Evolutionary conservation across 2,797 vertebrate genomes (phyloP).

Genomic region (Sphenodon punctatus): DNA sequence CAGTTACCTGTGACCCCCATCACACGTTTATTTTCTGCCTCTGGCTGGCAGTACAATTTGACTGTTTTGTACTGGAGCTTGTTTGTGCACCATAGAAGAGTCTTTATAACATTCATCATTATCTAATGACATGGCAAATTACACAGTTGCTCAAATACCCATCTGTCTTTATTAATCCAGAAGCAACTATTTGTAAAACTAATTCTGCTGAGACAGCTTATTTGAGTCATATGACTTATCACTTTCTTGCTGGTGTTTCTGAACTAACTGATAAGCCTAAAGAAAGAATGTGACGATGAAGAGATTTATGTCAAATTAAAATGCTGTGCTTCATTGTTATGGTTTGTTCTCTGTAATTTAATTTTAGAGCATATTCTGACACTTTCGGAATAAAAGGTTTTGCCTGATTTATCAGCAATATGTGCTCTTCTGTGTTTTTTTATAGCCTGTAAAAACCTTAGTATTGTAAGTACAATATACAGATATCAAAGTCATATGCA

Average conservation of each 20-base stretch:
- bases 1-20: no score
- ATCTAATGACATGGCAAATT: neutral
- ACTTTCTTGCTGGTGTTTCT: neutral
- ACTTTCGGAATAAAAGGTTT: neutral
- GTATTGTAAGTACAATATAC: neutral
- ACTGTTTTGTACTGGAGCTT: neutral
- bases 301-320: neutral
- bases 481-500: accelerated
- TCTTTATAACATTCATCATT: neutral
- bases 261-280: neutral
- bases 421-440: neutral
- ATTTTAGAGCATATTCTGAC: neutral
- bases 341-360: neutral
- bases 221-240: slow-evolving; percentile 6
- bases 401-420: neutral
- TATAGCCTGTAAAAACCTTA: neutral
- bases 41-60: neutral
- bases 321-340: neutral
- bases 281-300: neutral
- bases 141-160: neutral
- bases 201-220: slow-evolving; percentile 15
- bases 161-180: neutral
- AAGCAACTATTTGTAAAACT: slow-evolving; percentile 4
- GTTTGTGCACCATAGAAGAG: accelerated
- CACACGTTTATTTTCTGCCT: neutral